Evolutionary conservation across 2,113 vertebrate genomes (phyloP), one percentile per base, ranked within the genome.

Genomic region (Chionis minor): DNA sequence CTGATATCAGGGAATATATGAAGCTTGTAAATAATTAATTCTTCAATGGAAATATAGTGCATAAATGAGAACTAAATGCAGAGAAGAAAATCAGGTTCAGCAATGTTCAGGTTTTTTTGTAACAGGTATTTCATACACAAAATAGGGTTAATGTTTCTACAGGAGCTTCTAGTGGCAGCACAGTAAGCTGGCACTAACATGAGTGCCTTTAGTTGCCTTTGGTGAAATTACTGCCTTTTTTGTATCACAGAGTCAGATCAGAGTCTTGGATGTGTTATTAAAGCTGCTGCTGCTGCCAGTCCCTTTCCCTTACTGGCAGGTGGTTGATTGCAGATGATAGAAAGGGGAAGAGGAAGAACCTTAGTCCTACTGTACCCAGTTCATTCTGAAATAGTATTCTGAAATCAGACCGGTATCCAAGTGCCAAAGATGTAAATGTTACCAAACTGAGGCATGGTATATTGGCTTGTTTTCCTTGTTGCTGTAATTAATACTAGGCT

Each of bases 11-110:
- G 61, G 72, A 89, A 12, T 81, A 69, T 27, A 54, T 56, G 54
- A 72, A 90, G 32, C 62, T 71, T 85, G 45, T 51, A 87, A 91
- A 85, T 75, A 78, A 58, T 54, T 33, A 56, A 56, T 87, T 81
- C n/a, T 38, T 56, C 81, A 55, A 45, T 45, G 19, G 51, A 20
- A 62, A 61, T 56, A 45, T 6, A 74, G 40, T n/a, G 54, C 8
- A 0, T 56, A 55, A 94, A 20, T 14, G 44, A 92, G 49, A 77
- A 35, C 24, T 79, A 75, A 88, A 81, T 72, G 33, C 49, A 84
- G 47, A 2, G 0, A 35, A 61, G 52, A 49, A 88, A 80, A 56
- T 26, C 27, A 14, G 44, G 17, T 8, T 2, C 58, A 83, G 44
- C 3, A 1, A 20, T 9, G 27, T 54, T 47, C 71, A 61, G 18